phyloP scores from a whole-genome alignment of 35 echinoderm and acorn worm species.

The Strongylocentrotus purpuratus region DNA sequence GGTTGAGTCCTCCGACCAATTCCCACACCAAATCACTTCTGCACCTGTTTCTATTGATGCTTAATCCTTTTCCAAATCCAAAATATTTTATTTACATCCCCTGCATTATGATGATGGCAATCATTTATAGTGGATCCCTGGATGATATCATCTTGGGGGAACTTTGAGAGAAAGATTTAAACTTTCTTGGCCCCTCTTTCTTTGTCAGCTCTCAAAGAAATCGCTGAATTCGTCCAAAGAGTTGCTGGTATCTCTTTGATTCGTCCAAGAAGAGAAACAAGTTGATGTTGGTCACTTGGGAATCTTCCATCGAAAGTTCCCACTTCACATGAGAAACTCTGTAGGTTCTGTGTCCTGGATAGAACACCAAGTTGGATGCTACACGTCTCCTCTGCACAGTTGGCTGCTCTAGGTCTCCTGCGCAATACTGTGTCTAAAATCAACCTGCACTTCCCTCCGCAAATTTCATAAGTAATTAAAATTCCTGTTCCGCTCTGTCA shows the following conservation, averaged over 20 bases:
- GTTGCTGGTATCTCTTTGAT: too few species aligned
- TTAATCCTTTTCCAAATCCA: not conserved
- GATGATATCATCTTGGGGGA: not conserved
- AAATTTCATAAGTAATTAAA: constrained; percentile 7
- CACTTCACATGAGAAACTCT: not conserved
- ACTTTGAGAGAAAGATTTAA: not conserved
- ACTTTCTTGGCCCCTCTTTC: not conserved
- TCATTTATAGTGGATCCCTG: not conserved
- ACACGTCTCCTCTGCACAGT: not conserved
- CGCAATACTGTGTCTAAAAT: not conserved
- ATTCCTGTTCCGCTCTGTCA: not conserved
- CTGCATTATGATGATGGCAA: not conserved
- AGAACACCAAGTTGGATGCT: not conserved
- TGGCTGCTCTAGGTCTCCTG: not conserved
- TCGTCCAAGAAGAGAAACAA: not conserved
- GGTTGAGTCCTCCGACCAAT: not conserved
- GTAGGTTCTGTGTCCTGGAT: not conserved
- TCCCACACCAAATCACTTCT: not conserved
- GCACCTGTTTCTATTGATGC: not conserved
- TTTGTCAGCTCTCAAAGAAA: not conserved
- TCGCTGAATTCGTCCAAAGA: too few species aligned
- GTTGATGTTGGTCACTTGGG: not conserved
- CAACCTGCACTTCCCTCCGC: not conserved
- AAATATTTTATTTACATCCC: not conserved
- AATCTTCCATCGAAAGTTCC: not conserved